Base-by-base conservation (phyloP, 2,797 vertebrate genomes). In the Aeoliscus strigatus region DNA sequence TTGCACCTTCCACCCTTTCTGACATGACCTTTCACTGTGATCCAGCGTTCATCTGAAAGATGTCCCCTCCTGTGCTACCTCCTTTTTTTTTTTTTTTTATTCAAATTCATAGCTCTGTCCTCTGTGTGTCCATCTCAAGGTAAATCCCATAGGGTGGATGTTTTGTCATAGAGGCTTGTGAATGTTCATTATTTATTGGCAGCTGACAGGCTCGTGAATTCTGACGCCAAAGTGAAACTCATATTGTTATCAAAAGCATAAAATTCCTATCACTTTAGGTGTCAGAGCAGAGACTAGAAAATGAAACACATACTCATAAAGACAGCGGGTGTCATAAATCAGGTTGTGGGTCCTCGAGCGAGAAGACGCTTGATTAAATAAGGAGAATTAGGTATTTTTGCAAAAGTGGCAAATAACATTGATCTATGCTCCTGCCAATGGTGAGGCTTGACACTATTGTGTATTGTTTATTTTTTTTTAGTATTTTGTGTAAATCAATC, bases 271-370 rank as follows among this genome's bases (percentile, higher is more conserved):
- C 82, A 86, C 87, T 87, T 87, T 86, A 88, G 84, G 63, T 88
- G 88, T 86, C 87, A 86, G 62, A 62, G 77, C 51, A 71, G 73
- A 76, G 73, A 81, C 72, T 75, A 71, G 82, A 82, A 83, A 85
- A 84, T 87, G 84, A 86, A 87, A 81, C 80, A 86, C 80, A 82
- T 87, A 85, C 77, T 89, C 87, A 89, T 88, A 88, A 88, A 87
- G 78, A 32, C 56, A 28, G 70, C 31, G 38, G 41, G 40, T 2
- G 23, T 51, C 39, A 35, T 89, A 86, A 88, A 87, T 88, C 77
- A 83, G 66, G n/a, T 47, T 2, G 15, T 15, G 51, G 27, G 49
- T 55, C 48, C 58, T 29, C 8, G 31, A 56, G 54, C 37, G 46
- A 63, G 66, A 60, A 69, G 61, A 61, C 44, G 56, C 67, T 84